Conservation (phyloP, 2,888 invertebrate genomes). For the Acronicta leporina region DNA sequence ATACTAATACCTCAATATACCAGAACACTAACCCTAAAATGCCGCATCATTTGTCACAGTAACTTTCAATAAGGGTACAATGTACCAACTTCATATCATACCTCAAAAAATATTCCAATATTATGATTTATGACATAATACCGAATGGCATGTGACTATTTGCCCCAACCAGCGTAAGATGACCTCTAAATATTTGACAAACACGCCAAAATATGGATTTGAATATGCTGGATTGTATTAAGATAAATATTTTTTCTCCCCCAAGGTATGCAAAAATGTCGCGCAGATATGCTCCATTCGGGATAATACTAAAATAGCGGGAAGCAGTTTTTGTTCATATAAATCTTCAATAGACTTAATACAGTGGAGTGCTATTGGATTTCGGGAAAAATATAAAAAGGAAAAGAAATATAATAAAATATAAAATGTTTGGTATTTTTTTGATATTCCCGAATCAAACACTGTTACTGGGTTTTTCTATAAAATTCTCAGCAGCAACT, state of each 20-base stretch:
- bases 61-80: slow-evolving; percentile 81
- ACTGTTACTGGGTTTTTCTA: too few relatives aligned
- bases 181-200: slow-evolving; percentile 27
- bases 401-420: slow-evolving; percentile 23
- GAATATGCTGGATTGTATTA: slow-evolving; percentile 60
- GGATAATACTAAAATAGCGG: slow-evolving; percentile 74
- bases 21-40: slow-evolving; percentile 58
- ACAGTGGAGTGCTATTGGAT: slow-evolving; percentile 77
- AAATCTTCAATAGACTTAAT: slow-evolving; percentile 86
- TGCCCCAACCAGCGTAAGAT: slow-evolving; percentile 46
- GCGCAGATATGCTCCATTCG: slow-evolving; percentile 74
- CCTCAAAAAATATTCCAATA: slow-evolving; percentile 83
- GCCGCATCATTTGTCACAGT: slow-evolving; percentile 83
- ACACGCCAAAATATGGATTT: slow-evolving; percentile 45
- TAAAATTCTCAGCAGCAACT: too few relatives aligned
- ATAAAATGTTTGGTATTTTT: slow-evolving; percentile 35
- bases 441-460: too few relatives aligned
- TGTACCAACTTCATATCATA: slow-evolving; percentile 70
- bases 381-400: slow-evolving; percentile 54
- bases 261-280: slow-evolving; percentile 86
- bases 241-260: slow-evolving; percentile 80
- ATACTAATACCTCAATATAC: slow-evolving; percentile 63
- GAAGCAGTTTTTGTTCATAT: slow-evolving; percentile 78
- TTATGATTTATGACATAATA: slow-evolving; percentile 85
- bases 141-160: slow-evolving; percentile 67